Conservation (phyloP, 2,888 invertebrate species). For the Chymomyza amoena region DNA sequence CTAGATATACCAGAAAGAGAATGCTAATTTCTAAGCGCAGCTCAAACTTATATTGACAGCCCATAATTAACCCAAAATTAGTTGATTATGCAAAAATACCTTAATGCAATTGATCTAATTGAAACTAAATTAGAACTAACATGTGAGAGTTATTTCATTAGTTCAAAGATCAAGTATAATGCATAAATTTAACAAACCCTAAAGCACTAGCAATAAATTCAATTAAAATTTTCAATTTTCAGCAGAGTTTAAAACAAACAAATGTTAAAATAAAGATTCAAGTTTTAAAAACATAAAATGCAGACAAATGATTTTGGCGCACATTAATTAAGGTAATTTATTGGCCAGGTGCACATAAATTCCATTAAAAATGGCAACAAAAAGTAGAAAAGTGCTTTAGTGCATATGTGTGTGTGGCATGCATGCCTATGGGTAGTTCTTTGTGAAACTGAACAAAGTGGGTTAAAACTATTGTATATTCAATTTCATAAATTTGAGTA, state of each 20-base stretch:
- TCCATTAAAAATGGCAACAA: slow-evolving; percentile 10
- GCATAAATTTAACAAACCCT: not conserved
- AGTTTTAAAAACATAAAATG: not conserved
- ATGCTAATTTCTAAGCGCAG: not conserved
- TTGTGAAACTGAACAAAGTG: too few relatives aligned
- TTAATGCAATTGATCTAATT: not conserved
- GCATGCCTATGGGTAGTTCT: slow-evolving; percentile 11
- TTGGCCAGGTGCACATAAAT: slow-evolving; percentile 53
- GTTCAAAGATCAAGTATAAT: not conserved
- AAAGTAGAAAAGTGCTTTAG: slow-evolving; percentile 25
- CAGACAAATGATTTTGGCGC: slow-evolving; percentile 3
- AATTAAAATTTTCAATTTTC: slow-evolving; percentile 21
- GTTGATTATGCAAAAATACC: not conserved
- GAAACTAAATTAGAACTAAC: not conserved
- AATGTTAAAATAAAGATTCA: not conserved
- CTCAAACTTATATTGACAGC: not conserved
- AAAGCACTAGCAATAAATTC: slow-evolving; percentile 1
- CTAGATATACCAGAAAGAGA: not conserved
- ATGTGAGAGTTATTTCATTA: not conserved
- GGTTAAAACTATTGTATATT: too few relatives aligned
- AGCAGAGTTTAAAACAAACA: not conserved
- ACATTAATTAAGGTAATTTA: slow-evolving; percentile 62
- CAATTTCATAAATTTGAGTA: too few relatives aligned
- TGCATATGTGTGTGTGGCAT: slow-evolving; percentile 1
- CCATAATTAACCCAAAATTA: not conserved